A percentile compares a stretch with the other conserved stretches of the same genome.
Conservation (phyloP, 1,140 invertebrate genomes). For the Arctopsyche grandis region DNA sequence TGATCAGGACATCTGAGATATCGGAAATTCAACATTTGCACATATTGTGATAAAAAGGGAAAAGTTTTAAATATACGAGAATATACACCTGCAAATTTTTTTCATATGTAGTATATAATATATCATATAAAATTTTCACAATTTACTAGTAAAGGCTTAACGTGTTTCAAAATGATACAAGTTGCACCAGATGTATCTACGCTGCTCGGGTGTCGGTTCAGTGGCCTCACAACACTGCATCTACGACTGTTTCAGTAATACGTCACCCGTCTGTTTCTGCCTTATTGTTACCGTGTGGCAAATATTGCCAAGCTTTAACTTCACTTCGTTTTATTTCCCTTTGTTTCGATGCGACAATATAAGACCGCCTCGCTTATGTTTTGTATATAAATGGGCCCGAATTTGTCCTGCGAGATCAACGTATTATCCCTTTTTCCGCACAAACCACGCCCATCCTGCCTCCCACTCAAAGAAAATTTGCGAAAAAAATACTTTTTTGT, state of each 20-base stretch:
- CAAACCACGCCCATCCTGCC: background rate
- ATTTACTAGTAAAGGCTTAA: background rate
- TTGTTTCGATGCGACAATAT: conserved; percentile 21
- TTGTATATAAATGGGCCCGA: conserved; percentile 23
- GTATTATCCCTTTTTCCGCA: conserved; percentile 18
- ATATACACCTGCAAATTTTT: too few species aligned
- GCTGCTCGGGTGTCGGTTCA: background rate
- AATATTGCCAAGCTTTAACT: background rate
- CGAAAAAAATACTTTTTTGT: background rate
- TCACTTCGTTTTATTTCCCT: conserved; percentile 10
- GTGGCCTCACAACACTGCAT: background rate
- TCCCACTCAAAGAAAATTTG: background rate
- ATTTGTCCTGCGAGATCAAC: conserved; percentile 30
- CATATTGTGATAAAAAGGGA: too few species aligned
- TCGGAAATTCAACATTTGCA: too few species aligned
- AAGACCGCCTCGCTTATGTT: conserved; percentile 13
- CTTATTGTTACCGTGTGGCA: background rate
- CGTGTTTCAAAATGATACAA: background rate
- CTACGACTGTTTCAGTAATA: background rate
- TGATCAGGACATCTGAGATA: too few species aligned
- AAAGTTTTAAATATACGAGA: too few species aligned
- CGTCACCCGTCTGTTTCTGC: background rate
- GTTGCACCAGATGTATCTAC: background rate
- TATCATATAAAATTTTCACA: too few species aligned
- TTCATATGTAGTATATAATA: too few species aligned